phyloP scores from a whole-genome alignment of 1,140 invertebrate genomes.

The Nasonia giraulti region DNA sequence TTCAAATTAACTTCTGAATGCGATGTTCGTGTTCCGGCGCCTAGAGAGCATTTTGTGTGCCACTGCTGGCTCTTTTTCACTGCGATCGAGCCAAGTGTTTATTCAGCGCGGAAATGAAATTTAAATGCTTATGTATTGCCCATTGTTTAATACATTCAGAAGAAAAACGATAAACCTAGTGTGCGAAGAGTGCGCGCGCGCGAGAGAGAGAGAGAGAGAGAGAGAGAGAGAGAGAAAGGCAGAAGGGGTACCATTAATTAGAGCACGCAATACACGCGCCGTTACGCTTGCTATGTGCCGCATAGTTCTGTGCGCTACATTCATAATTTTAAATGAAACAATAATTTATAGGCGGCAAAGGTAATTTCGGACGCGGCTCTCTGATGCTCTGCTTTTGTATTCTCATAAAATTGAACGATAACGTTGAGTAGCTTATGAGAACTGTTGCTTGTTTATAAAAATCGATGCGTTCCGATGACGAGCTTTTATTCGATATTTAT shows the following conservation, averaged over 20 bases:
- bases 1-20: conserved; percentile 38
- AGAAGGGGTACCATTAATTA: conserved; percentile 20
- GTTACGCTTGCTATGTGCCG: too few relatives aligned
- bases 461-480: too few relatives aligned
- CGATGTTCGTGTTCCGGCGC: neutral
- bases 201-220: neutral
- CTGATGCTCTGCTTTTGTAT: too few relatives aligned
- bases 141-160: conserved; percentile 46
- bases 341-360: too few relatives aligned
- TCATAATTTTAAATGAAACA: conserved; percentile 42
- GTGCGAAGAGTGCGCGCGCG: neutral
- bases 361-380: too few relatives aligned
- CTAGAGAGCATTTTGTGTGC: neutral
- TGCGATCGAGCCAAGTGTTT: neutral
- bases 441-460: too few relatives aligned
- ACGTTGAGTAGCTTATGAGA: too few relatives aligned
- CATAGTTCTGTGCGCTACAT: conserved; percentile 7
- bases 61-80: neutral
- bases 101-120: conserved; percentile 47
- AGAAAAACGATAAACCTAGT: conserved; percentile 45
- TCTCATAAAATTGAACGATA: neutral
- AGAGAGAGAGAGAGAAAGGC: neutral
- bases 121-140: conserved; percentile 48
- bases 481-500: too few relatives aligned
- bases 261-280: conserved; percentile 37